Evolutionary conservation across 2,888 invertebrate genomes (phyloP), one percentile per base, ranked within the genome.

Genomic region (Aleiodes testaceus): DNA sequence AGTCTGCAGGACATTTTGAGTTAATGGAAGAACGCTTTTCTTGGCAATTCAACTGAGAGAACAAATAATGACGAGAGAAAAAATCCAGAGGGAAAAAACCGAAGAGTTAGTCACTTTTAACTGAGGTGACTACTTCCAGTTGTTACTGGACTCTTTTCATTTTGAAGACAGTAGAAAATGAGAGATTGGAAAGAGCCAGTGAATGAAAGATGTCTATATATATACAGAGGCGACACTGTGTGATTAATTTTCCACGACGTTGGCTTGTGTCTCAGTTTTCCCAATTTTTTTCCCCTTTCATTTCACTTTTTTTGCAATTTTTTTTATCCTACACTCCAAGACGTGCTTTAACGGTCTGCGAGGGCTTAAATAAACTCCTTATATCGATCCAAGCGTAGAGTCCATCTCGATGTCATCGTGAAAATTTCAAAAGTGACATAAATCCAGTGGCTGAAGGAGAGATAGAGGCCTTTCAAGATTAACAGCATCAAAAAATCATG

Each of bases 361-460:
- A 14, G n/a, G 4, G n/a, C 50, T 50, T 50, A 50, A 50, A 50
- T 50, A 50, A 49, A 50, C 20, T 50, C 50, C 36, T 50, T 20
- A 11, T 50, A 50, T 50, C 20, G 50, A 50, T 50, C 50, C 18
- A 6, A 36, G 36, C 7, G 11, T 9, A 11, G 36, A 11, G 2
- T 36, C 36, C 36, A 9, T 36, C 36, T 36, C 36, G 20, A 50
- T 3, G 50, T 16, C 20, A 16, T 50, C 50, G 50, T 50, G 50
- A 50, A 50, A 50, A 50, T 50, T 50, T 50, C 18, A 50, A 50
- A 50, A 50, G 50, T 50, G 50, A 50, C 50, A 18, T 50, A 16
- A 50, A 50, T 50, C 50, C 16, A 18, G 36, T 9, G 1, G 36
- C 36, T 36, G 36, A 36, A 11, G 9, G 36, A 11, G 36, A 36